Evolutionary conservation across 2,888 invertebrate genomes (phyloP).

Genomic region (Terebella lapidaria): DNA sequence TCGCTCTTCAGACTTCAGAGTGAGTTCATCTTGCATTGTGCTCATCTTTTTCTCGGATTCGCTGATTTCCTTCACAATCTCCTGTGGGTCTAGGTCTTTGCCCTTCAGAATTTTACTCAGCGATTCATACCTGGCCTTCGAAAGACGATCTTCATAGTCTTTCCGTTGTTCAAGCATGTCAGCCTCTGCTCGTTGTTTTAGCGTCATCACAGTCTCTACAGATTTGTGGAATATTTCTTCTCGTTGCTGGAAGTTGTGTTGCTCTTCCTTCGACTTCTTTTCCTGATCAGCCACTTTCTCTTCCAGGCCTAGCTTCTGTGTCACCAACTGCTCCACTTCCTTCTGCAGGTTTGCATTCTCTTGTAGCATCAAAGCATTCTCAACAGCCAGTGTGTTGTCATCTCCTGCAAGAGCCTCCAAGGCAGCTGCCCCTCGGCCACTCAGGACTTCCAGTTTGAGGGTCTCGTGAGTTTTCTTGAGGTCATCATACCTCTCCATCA

Average conservation of each 20-base stretch:
- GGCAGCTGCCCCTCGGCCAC: background rate
- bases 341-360: background rate
- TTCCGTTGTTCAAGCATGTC: constrained; percentile 11
- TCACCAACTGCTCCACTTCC: background rate
- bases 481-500: background rate
- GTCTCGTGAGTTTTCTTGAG: background rate
- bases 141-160: constrained; percentile 11
- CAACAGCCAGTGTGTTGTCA: background rate
- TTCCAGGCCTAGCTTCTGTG: background rate
- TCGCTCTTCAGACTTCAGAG: constrained; percentile 12
- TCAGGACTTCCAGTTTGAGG: background rate
- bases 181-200: constrained; percentile 10
- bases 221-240: background rate
- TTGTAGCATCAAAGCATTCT: background rate
- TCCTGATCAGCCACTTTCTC: background rate
- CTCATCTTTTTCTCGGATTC: constrained; percentile 9
- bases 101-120: constrained; percentile 2
- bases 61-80: constrained; percentile 7
- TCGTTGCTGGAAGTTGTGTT: background rate
- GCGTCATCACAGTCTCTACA: constrained; percentile 1
- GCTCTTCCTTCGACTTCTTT: background rate
- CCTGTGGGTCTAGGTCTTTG: background rate
- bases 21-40: constrained; percentile 9
- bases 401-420: background rate
- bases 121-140: constrained; percentile 8